Evolutionary conservation across 1,140 invertebrate species (phyloP).

Genomic region (Bombus balteatus): DNA sequence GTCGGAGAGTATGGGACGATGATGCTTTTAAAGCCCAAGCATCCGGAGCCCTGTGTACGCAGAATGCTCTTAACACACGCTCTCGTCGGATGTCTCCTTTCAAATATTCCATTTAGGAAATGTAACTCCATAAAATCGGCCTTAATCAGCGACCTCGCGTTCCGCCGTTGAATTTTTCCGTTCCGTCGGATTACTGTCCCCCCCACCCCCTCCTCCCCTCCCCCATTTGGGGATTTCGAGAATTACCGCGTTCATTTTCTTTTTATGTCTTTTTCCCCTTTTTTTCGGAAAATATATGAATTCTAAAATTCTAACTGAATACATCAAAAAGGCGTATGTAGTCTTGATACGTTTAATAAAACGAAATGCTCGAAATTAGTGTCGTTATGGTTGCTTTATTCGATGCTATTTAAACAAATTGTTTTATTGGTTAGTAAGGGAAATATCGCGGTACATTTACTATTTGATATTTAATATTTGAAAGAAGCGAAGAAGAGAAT

Average conservation of each 20-base stretch:
- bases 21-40: constrained; percentile 79
- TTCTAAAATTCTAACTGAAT: neutral
- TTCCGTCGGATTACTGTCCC: neutral
- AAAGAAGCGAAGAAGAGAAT: too few species aligned
- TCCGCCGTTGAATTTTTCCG: neutral
- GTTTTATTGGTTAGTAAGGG: too few species aligned
- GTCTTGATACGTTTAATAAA: neutral
- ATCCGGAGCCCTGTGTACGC: constrained; percentile 68
- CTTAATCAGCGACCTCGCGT: constrained; percentile 30
- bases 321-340: neutral
- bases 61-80: constrained; percentile 63
- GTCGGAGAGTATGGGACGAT: constrained; percentile 75
- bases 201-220: too few species aligned
- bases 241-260: neutral
- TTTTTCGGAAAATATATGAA: neutral
- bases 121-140: constrained; percentile 48
- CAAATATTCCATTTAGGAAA: constrained; percentile 59
- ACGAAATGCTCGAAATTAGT: neutral
- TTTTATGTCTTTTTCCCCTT: neutral
- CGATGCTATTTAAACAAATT: too few species aligned
- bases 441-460: too few species aligned
- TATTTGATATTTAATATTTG: too few species aligned
- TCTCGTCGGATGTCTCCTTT: constrained; percentile 50
- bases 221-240: neutral
- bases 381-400: too few species aligned